Evolutionary conservation across 1,140 invertebrate genomes (phyloP).

Genomic region (Metopolophium dirhodum): DNA sequence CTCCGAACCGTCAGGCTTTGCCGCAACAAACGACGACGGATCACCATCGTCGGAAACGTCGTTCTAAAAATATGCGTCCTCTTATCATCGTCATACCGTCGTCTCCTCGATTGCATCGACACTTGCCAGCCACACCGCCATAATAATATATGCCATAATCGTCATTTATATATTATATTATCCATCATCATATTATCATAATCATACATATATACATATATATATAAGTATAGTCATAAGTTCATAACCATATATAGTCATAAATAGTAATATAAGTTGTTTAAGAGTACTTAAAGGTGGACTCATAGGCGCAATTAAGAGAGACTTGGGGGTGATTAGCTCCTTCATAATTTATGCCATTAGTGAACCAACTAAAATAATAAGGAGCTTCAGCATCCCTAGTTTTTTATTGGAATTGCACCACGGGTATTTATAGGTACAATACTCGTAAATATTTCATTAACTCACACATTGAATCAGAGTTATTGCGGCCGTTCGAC

Average conservation of each 20-base stretch:
- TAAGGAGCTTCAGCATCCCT: too few species aligned
- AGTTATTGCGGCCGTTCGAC: neutral
- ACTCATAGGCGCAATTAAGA: too few species aligned
- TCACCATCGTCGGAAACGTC: slow-evolving; percentile 20
- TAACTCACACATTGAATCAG: neutral
- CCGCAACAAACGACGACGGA: slow-evolving; percentile 28
- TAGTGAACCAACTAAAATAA: too few species aligned
- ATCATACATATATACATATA: neutral
- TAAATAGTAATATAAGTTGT: neutral
- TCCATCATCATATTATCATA: neutral
- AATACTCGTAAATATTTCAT: neutral
- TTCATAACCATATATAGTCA: too few species aligned
- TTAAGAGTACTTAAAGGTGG: neutral
- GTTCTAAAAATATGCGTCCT: neutral
- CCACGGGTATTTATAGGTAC: too few species aligned
- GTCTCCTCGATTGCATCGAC: neutral
- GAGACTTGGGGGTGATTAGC: too few species aligned
- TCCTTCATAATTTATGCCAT: too few species aligned
- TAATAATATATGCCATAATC: neutral
- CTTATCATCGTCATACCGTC: neutral
- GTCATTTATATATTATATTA: neutral
- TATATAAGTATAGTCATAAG: neutral
- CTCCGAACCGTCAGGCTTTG: neutral
- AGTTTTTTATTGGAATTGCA: too few species aligned
- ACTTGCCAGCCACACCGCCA: neutral